Conservation (phyloP, 2,888 invertebrate genomes). For the Hoplodrina ambigua region DNA sequence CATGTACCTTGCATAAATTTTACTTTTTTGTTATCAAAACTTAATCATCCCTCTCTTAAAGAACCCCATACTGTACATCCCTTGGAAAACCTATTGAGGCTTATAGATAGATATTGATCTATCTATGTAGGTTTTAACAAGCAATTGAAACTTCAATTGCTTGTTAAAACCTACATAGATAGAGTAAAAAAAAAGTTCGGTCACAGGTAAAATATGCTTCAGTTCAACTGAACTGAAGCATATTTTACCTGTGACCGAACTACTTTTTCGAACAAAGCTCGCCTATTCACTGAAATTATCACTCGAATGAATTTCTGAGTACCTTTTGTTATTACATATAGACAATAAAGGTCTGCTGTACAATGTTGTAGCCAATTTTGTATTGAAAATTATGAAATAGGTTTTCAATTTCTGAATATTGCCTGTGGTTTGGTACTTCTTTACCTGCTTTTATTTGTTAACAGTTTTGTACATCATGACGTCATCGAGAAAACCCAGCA, state of each 20-base stretch:
- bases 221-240: constrained; percentile 26
- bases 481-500: constrained; percentile 28
- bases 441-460: constrained; percentile 20
- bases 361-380: constrained; percentile 36
- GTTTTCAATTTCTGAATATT: constrained; percentile 35
- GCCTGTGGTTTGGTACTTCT: constrained; percentile 4
- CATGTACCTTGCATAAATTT: too few species aligned
- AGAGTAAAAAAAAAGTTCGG: too few species aligned
- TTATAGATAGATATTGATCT: too few species aligned
- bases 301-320: constrained; percentile 38
- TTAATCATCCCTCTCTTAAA: too few species aligned
- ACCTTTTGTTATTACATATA: constrained; percentile 59
- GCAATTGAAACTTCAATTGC: too few species aligned
- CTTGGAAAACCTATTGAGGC: too few species aligned
- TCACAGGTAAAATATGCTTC: too few species aligned
- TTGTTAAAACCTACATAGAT: too few species aligned
- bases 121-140: too few species aligned
- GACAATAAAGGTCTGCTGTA: constrained; percentile 36
- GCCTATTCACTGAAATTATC: constrained; percentile 37
- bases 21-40: too few species aligned
- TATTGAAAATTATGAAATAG: constrained; percentile 39
- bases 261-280: constrained; percentile 40
- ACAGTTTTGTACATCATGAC: constrained; percentile 49
- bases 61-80: too few species aligned
- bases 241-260: constrained; percentile 12